These are phyloP conservation scores for Microcebus tavaratra DNA, from an alignment of 2,113 vertebrate species.

Conservation along the genomic window DNA sequence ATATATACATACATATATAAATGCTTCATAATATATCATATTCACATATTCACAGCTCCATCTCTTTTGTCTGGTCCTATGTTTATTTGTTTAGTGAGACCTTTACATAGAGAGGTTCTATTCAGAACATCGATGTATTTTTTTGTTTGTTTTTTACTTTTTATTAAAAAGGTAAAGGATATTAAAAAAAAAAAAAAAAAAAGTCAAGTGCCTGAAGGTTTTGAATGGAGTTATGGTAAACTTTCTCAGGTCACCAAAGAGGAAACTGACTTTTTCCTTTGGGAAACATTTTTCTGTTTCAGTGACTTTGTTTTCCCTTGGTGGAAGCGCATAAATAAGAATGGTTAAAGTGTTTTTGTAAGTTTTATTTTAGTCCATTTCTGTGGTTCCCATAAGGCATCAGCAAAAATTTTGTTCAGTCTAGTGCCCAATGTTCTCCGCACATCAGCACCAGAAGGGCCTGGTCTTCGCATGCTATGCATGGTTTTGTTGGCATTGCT, in stretches of 20 bases:
- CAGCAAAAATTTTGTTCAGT: neutral
- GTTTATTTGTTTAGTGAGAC: constrained; percentile 76
- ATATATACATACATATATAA: constrained; percentile 69
- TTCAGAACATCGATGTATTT: constrained; percentile 77
- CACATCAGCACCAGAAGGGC: neutral
- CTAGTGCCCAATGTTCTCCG: neutral
- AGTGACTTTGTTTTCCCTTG: neutral
- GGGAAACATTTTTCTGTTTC: constrained; percentile 36
- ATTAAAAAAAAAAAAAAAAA: constrained; percentile 74
- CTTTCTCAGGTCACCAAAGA: constrained; percentile 50
- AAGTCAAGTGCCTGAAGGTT: constrained; percentile 70
- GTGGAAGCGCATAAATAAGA: neutral
- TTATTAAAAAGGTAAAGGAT: constrained; percentile 81
- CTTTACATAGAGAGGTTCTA: constrained; percentile 78
- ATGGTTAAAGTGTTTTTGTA: neutral
- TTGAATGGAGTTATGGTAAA: constrained; percentile 68
- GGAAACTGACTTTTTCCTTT: constrained; percentile 14
- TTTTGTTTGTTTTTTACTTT: constrained; percentile 81
- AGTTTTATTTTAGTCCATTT: neutral
- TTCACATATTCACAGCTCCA: constrained; percentile 14
- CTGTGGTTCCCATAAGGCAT: neutral
- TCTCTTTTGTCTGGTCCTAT: constrained; percentile 58
- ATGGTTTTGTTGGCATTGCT: neutral
- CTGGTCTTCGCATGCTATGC: accelerated
- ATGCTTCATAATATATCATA: constrained; percentile 74